A percentile compares a stretch with the other conserved stretches of the same genome.
Evolutionary conservation across 2,113 vertebrate species (phyloP).

Genomic region (Psittacus erithacus): DNA sequence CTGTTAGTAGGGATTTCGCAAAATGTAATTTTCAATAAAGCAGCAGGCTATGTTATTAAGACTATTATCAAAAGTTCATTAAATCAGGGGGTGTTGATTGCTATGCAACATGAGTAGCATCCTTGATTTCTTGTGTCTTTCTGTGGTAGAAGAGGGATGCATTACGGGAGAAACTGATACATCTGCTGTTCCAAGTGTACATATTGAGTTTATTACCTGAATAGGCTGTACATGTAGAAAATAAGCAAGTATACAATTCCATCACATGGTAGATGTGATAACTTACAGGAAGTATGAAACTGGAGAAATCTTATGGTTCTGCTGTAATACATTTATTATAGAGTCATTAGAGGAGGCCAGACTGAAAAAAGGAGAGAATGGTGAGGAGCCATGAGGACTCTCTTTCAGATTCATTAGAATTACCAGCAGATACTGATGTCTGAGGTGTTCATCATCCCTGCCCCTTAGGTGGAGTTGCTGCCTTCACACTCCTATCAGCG

Average conservation of each 20-base stretch:
- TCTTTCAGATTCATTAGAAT: background rate
- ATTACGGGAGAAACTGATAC: background rate
- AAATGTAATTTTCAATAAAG: background rate
- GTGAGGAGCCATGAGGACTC: fast-evolving
- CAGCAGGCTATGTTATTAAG: background rate
- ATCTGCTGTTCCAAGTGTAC: background rate
- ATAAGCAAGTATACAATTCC: background rate
- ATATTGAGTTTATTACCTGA: conserved; percentile 8
- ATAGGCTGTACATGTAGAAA: conserved; percentile 21
- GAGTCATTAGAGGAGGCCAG: background rate
- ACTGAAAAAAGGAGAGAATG: background rate
- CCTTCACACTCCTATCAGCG: background rate
- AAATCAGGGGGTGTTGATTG: background rate
- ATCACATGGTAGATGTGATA: conserved; percentile 21
- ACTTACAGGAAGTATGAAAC: background rate
- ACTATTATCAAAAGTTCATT: background rate
- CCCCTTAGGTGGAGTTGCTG: background rate
- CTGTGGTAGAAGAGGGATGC: background rate
- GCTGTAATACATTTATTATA: background rate
- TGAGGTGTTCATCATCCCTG: background rate
- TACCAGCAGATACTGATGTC: background rate
- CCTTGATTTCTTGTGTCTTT: background rate
- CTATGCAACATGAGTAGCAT: background rate
- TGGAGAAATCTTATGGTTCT: conserved; percentile 15
- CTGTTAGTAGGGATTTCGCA: background rate